Evolutionary conservation across 2,888 invertebrate species (phyloP), one percentile per base, ranked within the genome.

Genomic region (Temnothorax unifasciatus): DNA sequence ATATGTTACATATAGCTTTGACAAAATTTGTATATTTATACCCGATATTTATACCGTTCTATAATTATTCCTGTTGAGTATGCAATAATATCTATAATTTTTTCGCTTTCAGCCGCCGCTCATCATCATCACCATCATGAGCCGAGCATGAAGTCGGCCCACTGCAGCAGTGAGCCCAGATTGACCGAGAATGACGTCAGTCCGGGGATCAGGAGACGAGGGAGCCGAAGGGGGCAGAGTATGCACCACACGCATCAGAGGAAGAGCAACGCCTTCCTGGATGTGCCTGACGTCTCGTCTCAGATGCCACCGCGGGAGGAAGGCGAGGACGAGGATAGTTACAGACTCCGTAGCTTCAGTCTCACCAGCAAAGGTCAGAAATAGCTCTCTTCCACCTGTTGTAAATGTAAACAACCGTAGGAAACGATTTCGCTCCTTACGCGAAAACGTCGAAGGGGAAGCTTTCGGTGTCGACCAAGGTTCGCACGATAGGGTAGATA

Each of bases 271-370:
- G 97, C 97, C 69, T 97, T 97, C 95, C 95, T 97, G 86, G 97
- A 97, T 93, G 97, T 97, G 38, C 97, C 97, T 0, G 96, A 96
- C 88, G 93, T 94, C 79, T 95, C 95, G 77, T 93, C 95, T 0
- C 96, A 96, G 61, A 95, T 96, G 69, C 96, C 96, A 86, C 96
- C 97, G 77, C 97, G 98, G 92, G 98, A 98, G 95, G 96, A 96
- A 41, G 96, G 96, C 87, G 97, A 97, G 77, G 98, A 98, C 92
- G 98, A 98, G 93, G 98, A 98, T 95, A 97, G 97, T 87, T 98
- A 98, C 95, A 96, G 98, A 89, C 96, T 99, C 92, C 96, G 99
- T 92, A 98, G 98, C 90, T 99, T 99, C 96, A 98, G 98, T 95
- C 97, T 97, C 95, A 98, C 98, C 92, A 97, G 97, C 92, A 99